Conservation (phyloP, 2,113 vertebrate species). For the Ovis canadensis region DNA sequence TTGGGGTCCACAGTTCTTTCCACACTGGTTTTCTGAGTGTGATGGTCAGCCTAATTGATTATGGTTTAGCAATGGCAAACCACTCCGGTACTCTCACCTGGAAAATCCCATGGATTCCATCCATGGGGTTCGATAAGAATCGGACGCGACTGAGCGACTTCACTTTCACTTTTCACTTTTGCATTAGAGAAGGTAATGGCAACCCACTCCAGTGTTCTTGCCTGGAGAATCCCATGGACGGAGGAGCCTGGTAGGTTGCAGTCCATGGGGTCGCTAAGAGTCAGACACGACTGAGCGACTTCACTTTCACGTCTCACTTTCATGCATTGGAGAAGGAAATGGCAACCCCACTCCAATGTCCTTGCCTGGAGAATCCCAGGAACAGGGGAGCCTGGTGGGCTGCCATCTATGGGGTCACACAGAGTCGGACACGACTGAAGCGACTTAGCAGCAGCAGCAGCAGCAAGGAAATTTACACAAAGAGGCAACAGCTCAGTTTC, state of each 20-base stretch:
- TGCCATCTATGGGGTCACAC: rapidly evolving
- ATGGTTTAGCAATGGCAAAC: rapidly evolving
- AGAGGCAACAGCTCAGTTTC: no score
- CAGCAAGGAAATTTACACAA: no score
- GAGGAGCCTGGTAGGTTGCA: rapidly evolving
- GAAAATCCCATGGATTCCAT: neutral
- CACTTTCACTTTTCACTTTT: neutral
- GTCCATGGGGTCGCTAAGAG: rapidly evolving
- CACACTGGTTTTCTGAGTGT: no score
- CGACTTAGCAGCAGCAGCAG: neutral
- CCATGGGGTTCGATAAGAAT: rapidly evolving
- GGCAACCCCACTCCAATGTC: no score
- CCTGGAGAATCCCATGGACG: rapidly evolving
- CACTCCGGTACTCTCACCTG: rapidly evolving
- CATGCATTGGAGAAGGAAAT: no score
- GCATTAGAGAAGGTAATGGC: neutral
- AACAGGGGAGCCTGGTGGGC: no score
- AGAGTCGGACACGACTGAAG: rapidly evolving
- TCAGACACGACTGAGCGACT: no score
- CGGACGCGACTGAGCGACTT: rapidly evolving
- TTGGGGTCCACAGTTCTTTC: neutral
- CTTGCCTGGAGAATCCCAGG: no score
- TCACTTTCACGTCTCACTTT: no score
- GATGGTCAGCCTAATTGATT: rapidly evolving
- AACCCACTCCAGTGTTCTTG: neutral